These are phyloP conservation scores for Mellivora capensis DNA, from an alignment of 2,113 vertebrate species.

Conservation along the genomic window DNA sequence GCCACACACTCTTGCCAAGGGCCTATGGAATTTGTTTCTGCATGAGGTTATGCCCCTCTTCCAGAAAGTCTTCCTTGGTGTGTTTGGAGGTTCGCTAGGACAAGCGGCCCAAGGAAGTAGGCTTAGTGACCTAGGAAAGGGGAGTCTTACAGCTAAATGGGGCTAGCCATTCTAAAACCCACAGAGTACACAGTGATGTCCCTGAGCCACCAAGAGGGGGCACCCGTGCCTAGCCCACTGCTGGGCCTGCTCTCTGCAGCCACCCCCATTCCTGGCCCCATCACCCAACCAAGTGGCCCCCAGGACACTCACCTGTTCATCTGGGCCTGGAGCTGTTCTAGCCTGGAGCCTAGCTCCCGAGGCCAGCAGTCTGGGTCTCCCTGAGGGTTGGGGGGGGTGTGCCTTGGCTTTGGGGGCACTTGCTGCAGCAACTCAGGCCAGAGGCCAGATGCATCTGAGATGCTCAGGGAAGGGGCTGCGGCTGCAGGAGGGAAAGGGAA, in stretches of 20 bases:
- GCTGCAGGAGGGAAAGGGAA: conserved; percentile 6
- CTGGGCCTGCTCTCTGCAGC: not conserved
- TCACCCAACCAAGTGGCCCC: too few species aligned
- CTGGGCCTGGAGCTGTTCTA: conserved; percentile 94
- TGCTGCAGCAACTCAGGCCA: conserved; percentile 88
- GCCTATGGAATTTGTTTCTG: not conserved
- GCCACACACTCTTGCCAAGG: not conserved
- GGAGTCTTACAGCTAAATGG: not conserved
- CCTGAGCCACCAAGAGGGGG: conserved; percentile 12
- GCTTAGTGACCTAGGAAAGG: not conserved
- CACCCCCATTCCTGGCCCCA: not conserved
- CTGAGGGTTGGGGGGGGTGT: conserved; percentile 53
- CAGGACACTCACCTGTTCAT: conserved; percentile 87
- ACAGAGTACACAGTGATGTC: not conserved
- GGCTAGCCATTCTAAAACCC: not conserved
- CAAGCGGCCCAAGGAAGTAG: not conserved
- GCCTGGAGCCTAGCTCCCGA: conserved; percentile 88
- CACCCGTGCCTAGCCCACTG: not conserved
- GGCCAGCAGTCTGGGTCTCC: conserved; percentile 80
- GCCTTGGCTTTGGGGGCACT: conserved; percentile 7
- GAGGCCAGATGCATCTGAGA: conserved; percentile 87
- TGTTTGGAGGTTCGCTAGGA: not conserved
- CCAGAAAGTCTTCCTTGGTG: not conserved
- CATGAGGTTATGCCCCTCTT: not conserved
- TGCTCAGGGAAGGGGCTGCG: conserved; percentile 69